Evolutionary conservation across 1,140 invertebrate genomes (phyloP).

Genomic region (Myzus persicae): DNA sequence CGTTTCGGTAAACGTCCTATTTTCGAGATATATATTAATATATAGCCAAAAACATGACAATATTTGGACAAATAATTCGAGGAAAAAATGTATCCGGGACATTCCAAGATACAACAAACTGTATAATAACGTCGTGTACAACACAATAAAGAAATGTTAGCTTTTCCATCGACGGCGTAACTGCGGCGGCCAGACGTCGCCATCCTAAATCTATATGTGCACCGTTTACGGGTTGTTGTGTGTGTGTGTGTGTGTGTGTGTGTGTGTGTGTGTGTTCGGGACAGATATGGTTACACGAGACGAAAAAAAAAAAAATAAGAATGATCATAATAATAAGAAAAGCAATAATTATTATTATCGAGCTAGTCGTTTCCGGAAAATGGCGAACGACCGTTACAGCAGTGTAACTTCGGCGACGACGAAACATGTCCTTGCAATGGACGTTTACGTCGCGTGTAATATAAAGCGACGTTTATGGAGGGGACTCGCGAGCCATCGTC

Average conservation of each 20-base stretch:
- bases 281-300: neutral
- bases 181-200: constrained; percentile 30
- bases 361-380: constrained; percentile 43
- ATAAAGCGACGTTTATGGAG: constrained; percentile 42
- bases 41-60: neutral
- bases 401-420: neutral
- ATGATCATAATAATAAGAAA: constrained; percentile 53
- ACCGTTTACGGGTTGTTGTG: neutral
- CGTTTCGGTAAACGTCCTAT: neutral
- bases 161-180: neutral
- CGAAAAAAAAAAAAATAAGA: neutral
- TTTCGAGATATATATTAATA: neutral
- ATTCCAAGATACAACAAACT: neutral
- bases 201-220: constrained; percentile 38
- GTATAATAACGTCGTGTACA: neutral
- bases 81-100: neutral
- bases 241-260: neutral
- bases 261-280: neutral
- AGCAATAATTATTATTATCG: constrained; percentile 57
- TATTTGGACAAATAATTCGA: neutral
- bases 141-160: constrained; percentile 4
- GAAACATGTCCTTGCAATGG: constrained; percentile 20
- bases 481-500: neutral
- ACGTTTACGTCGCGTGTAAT: constrained; percentile 43
- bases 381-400: neutral